Percentiles rank a stretch among this genome's conserved stretches.
Evolutionary conservation across 2,888 invertebrate genomes (phyloP).

Genomic region (Ornithoptera priamus): DNA sequence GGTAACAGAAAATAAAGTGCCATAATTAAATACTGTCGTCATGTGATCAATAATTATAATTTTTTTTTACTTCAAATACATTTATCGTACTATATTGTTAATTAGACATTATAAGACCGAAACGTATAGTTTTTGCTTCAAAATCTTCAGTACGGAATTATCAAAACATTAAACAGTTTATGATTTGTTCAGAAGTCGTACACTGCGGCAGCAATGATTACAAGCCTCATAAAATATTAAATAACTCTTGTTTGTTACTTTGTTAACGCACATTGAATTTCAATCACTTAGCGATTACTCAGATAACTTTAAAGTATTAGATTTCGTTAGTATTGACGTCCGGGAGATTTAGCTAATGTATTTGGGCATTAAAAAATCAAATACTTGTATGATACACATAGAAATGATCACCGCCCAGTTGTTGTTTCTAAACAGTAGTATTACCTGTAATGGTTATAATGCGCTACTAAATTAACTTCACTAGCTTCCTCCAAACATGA

Average conservation of each 20-base stretch:
- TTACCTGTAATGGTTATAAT: no score
- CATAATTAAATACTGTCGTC: background rate
- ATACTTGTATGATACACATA: background rate
- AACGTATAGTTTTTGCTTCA: background rate
- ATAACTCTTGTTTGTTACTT: conserved; percentile 50
- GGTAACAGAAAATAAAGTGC: background rate
- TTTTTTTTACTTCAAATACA: background rate
- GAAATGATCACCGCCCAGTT: no score
- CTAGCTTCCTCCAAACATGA: no score
- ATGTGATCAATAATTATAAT: background rate
- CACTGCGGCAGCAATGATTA: conserved; percentile 51
- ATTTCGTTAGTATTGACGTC: conserved; percentile 30
- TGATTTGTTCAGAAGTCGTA: conserved; percentile 44
- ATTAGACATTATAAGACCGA: no score
- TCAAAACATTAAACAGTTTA: conserved; percentile 32
- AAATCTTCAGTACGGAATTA: background rate
- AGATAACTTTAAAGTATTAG: conserved; percentile 36
- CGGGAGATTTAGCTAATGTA: background rate
- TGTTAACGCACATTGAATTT: conserved; percentile 51
- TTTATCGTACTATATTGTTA: no score
- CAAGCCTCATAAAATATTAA: conserved; percentile 55
- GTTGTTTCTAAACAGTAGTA: no score
- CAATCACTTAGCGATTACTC: conserved; percentile 40
- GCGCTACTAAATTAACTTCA: no score
- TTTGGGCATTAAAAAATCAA: background rate